phyloP scores from a whole-genome alignment of 2,888 invertebrate species.

The Elysia crispata region DNA sequence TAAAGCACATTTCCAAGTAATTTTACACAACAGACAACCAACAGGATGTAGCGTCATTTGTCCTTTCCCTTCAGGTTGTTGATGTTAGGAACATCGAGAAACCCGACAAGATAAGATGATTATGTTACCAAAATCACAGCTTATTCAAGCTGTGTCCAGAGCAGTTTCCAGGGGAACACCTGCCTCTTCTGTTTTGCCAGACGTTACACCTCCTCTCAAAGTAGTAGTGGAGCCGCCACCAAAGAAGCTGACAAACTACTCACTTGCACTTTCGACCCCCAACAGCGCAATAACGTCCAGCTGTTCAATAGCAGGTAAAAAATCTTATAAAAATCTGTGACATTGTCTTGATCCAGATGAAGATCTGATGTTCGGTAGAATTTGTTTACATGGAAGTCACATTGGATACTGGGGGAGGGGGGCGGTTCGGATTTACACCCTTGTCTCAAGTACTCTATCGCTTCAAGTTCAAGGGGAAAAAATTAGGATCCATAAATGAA shows the following conservation, averaged over 20 bases:
- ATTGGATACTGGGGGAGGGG: no score
- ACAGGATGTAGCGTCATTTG: slow-evolving; percentile 46
- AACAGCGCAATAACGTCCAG: slow-evolving; percentile 41
- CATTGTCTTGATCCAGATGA: background rate
- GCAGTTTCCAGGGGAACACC: slow-evolving; percentile 57
- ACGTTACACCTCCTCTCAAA: slow-evolving; percentile 53
- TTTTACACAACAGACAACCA: background rate
- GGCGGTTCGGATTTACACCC: no score
- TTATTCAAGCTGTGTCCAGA: slow-evolving; percentile 61
- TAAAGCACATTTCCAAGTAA: no score
- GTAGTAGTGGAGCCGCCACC: slow-evolving; percentile 47
- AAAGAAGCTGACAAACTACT: slow-evolving; percentile 48
- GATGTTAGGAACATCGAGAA: background rate
- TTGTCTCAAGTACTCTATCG: no score
- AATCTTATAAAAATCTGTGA: background rate
- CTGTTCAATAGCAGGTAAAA: slow-evolving; percentile 49
- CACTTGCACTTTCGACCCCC: slow-evolving; percentile 47
- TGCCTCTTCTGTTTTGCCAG: slow-evolving; percentile 55
- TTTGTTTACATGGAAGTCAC: no score
- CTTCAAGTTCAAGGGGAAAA: no score
- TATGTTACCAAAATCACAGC: slow-evolving; percentile 58
- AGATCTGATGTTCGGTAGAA: background rate
- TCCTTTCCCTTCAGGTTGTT: slow-evolving; percentile 32
- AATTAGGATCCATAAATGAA: no score
- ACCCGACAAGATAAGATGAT: slow-evolving; percentile 55